These are phyloP conservation scores for Neuroterus valhalla DNA, from an alignment of 1,140 invertebrate genomes.

Conservation along the genomic window DNA sequence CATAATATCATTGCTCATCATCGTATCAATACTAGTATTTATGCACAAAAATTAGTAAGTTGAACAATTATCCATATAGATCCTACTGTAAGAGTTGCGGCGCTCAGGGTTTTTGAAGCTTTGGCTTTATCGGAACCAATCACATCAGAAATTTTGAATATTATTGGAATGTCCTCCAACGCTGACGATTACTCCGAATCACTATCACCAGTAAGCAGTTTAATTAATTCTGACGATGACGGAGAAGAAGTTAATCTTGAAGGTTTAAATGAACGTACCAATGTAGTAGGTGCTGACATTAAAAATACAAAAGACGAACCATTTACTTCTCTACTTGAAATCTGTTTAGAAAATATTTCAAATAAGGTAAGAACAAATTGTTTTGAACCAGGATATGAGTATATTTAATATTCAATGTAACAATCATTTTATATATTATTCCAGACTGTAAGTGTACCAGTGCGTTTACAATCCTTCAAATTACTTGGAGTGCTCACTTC, in stretches of 20 bases:
- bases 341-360: constrained; percentile 67
- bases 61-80: constrained; percentile 72
- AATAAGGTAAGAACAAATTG: constrained; percentile 56
- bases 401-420: background rate
- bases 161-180: constrained; percentile 65
- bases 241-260: constrained; percentile 63
- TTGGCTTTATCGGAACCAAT: constrained; percentile 81
- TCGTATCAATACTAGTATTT: no score
- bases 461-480: constrained; percentile 86
- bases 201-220: constrained; percentile 52
- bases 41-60: constrained; percentile 4
- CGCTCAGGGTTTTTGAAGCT: constrained; percentile 85
- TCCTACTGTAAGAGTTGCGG: constrained; percentile 84
- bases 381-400: background rate
- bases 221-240: constrained; percentile 57
- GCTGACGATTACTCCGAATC: constrained; percentile 52
- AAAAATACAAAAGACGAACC: constrained; percentile 47
- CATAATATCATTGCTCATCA: no score
- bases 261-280: constrained; percentile 54
- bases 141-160: constrained; percentile 74
- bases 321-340: constrained; percentile 59
- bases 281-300: constrained; percentile 34
- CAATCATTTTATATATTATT: constrained; percentile 32
- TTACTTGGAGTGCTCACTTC: constrained; percentile 82
- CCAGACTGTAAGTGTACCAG: constrained; percentile 74